A percentile compares a stretch with the other conserved stretches of the same genome.
These are phyloP conservation scores for Hydractinia echinata DNA, from an alignment of 30 jellyfish, hydroid and myxozoan genomes.

Conservation along the genomic window DNA sequence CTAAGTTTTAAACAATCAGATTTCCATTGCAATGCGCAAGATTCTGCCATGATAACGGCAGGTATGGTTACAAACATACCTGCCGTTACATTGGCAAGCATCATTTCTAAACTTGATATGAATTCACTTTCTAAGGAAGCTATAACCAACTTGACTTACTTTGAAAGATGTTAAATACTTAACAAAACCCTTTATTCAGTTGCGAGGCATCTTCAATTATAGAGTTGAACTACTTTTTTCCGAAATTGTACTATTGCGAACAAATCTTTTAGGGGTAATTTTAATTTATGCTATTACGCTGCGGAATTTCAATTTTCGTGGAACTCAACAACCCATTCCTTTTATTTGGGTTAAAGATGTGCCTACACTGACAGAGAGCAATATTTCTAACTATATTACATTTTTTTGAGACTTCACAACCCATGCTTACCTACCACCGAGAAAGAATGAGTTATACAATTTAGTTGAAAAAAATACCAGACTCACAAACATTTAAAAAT, in stretches of 20 bases:
- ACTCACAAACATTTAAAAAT: background rate
- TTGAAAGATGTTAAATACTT: slow-evolving; percentile 8
- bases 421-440: background rate
- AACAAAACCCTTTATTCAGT: background rate
- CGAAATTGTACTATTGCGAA: background rate
- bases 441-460: background rate
- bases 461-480: background rate
- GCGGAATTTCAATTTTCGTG: slow-evolving; percentile 17
- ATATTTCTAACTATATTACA: background rate
- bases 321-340: slow-evolving; percentile 18
- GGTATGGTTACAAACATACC: background rate
- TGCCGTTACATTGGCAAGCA: slow-evolving; percentile 19
- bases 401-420: background rate
- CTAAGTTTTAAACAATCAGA: no score
- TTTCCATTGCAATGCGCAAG: background rate
- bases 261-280: background rate
- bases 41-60: background rate
- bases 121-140: background rate
- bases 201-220: slow-evolving; percentile 15
- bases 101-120: background rate
- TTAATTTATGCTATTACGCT: background rate
- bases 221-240: background rate
- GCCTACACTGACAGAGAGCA: slow-evolving; percentile 14
- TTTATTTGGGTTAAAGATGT: slow-evolving; percentile 21
- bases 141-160: background rate